Conservation (phyloP, 2,113 vertebrate genomes). For the Pituophis catenifer region DNA sequence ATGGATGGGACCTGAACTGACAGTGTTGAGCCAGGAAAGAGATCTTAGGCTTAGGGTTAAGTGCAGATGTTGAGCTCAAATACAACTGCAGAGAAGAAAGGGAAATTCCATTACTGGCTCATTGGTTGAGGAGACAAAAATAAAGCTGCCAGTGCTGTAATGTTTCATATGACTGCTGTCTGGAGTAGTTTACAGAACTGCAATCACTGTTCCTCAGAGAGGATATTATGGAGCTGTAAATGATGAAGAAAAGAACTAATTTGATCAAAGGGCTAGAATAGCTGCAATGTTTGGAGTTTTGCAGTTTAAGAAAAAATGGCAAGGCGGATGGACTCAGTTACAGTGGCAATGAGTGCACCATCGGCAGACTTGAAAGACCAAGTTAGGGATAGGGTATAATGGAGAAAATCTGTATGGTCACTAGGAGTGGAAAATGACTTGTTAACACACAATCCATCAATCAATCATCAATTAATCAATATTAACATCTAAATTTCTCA, state of each 20-base stretch:
- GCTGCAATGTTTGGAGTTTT: neutral
- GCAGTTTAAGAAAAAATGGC: neutral
- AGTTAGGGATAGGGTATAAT: neutral
- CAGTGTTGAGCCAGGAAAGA: neutral
- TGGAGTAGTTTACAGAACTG: neutral
- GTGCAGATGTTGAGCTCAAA: neutral
- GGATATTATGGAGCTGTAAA: neutral
- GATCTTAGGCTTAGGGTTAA: neutral
- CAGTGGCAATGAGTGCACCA: neutral
- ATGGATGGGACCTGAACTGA: neutral
- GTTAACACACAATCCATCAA: neutral
- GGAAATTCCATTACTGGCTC: neutral
- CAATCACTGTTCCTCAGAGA: neutral
- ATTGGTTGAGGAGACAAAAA: neutral
- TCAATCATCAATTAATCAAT: neutral
- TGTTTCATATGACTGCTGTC: neutral
- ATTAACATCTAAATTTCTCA: neutral
- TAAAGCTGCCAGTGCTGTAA: neutral
- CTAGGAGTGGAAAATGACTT: neutral
- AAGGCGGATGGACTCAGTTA: neutral
- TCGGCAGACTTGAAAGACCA: neutral
- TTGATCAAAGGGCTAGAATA: neutral
- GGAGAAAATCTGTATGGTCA: neutral
- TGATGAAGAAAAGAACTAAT: neutral
- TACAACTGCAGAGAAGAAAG: neutral